Conservation (phyloP, 2,797 vertebrate genomes). For the Danio albolineatus region DNA sequence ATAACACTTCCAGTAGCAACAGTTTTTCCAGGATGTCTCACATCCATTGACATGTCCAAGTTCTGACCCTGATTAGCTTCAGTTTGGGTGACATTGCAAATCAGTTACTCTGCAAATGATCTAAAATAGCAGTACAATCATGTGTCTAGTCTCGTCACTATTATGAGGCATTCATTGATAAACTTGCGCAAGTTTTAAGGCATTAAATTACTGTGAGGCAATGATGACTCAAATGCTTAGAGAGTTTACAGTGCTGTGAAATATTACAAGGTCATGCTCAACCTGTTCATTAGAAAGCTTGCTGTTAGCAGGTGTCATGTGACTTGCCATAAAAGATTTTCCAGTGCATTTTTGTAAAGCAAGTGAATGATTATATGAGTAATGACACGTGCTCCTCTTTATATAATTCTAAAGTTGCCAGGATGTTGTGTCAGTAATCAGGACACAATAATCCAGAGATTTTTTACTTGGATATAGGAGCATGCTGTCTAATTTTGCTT, state of each 20-base stretch:
- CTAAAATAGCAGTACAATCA: neutral
- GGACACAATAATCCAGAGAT: neutral
- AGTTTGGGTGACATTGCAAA: neutral
- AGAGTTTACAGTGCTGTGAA: neutral
- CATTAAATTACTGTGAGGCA: neutral
- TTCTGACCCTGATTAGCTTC: no score
- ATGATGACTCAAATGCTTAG: neutral
- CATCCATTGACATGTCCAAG: no score
- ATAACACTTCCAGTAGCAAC: no score
- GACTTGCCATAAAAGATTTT: constrained; percentile 1
- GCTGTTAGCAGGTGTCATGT: neutral
- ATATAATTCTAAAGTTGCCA: constrained; percentile 4
- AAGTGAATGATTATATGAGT: constrained; percentile 26
- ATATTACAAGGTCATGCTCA: neutral
- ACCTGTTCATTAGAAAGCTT: constrained; percentile 2
- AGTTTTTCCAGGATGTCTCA: no score
- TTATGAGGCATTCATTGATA: no score
- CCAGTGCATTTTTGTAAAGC: neutral
- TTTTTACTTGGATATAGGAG: neutral
- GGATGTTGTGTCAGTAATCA: neutral
- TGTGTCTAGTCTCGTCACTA: no score
- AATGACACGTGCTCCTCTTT: constrained; percentile 4
- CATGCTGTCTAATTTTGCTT: neutral
- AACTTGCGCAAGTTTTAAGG: neutral
- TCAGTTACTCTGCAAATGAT: neutral